Evolutionary conservation across 2,113 vertebrate species (phyloP), one percentile per base, ranked within the genome.

Genomic region (Morone chrysops): DNA sequence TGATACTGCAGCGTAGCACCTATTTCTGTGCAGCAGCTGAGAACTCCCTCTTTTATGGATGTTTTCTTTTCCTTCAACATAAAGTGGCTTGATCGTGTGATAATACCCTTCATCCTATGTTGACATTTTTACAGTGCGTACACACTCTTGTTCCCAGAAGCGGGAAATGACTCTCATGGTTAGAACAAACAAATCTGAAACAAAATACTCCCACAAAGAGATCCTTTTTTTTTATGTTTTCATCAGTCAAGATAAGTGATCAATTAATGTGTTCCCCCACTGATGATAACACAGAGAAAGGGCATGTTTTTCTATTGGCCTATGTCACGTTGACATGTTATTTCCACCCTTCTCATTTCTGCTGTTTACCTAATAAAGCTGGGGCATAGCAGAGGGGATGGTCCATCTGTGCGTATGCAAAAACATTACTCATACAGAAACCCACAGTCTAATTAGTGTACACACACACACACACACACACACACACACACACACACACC

Each of bases 271-370:
- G 47, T 50, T 75, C 59, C n/a, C 56, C 56, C 38, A n/a, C 5
- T 61, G 53, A 41, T 41, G 77, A 81, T 70, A 77, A 70, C 76
- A 69, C 66, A 47, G 59, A 83, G 75, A 67, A 50, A 77, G 87
- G 62, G 38, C 73, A 54, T 91, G 93, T 90, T 93, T 90, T 92
- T 89, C 66, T 83, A 8, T 4, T 12, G 47, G 53, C 36, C 57
- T 17, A 25, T 90, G 86, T 93, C 91, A 88, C 51, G 50, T 53
- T 90, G 91, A 88, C 91, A 87, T 92, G 75, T 84, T 85, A 81
- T 90, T 88, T 88, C 47, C 67, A 76, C 45, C 68, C 45, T 36
- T 79, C 51, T 62, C 11, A n/a, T 80, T 73, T 73, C 17, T 74
- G 59, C 65, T 89, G 85, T 89, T 92, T 90, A 88, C 77, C 62